A percentile compares a stretch with the other conserved stretches of the same genome.
phyloP scores from a whole-genome alignment of 2,113 vertebrate genomes.

The Nannospalax galili region DNA sequence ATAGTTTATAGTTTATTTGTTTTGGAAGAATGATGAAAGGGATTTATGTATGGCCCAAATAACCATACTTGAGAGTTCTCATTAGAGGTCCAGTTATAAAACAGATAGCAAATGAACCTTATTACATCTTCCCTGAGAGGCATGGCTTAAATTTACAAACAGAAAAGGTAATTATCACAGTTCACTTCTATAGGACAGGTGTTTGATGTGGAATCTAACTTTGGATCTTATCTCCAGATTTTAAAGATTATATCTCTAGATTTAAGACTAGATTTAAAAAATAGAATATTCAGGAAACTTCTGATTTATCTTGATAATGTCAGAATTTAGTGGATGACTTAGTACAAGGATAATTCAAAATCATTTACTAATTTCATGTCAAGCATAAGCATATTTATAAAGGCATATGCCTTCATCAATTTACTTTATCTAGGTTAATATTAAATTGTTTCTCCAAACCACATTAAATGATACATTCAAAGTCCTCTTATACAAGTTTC shows the following conservation, averaged over 20 bases:
- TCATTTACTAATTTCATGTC: not conserved
- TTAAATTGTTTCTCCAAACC: not conserved
- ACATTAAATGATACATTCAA: conserved; percentile 19
- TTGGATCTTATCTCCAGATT: not conserved
- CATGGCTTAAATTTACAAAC: not conserved
- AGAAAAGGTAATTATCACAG: not conserved
- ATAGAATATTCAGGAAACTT: not conserved
- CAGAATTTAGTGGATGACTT: conserved; percentile 10
- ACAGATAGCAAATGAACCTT: not conserved
- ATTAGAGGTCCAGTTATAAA: not conserved
- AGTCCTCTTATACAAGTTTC: not conserved
- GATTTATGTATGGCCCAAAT: not conserved
- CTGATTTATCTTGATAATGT: not conserved
- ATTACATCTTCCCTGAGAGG: not conserved
- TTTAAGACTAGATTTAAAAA: not conserved
- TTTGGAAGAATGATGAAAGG: not conserved
- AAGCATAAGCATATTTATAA: not conserved
- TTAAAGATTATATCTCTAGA: not conserved
- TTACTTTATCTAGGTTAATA: conserved; percentile 1
- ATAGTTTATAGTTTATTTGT: not conserved
- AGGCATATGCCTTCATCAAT: not conserved
- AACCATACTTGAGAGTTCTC: not conserved
- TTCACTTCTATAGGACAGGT: not conserved
- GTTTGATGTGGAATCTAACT: not conserved
- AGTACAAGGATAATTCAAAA: not conserved